Conservation (phyloP, 37 sponge, comb jelly and placozoan species). For the Eunapius fragilis region DNA sequence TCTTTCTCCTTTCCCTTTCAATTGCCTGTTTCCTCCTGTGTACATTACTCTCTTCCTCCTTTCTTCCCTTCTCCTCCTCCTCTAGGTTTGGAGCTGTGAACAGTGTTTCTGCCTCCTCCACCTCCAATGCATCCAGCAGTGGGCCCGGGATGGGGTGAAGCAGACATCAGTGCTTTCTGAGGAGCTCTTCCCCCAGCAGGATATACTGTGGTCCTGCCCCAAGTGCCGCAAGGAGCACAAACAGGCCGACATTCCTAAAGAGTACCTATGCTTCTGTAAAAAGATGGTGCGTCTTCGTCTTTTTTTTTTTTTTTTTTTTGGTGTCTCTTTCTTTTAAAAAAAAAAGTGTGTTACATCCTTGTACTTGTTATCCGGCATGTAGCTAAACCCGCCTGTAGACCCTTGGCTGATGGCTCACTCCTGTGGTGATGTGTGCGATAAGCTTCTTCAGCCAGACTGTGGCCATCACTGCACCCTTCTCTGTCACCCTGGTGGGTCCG, state of each 20-base stretch:
- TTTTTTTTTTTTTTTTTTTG: too few relatives aligned
- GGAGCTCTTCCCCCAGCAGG: constrained; percentile 69
- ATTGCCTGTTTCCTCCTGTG: not conserved
- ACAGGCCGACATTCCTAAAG: constrained; percentile 41
- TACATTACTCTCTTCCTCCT: not conserved
- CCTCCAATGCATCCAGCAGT: constrained; percentile 94
- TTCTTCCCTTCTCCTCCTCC: not conserved
- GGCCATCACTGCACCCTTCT: constrained; percentile 88
- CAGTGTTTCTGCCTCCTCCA: constrained; percentile 85
- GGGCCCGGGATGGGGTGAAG: constrained; percentile 80
- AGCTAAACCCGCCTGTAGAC: constrained; percentile 82
- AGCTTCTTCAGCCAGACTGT: constrained; percentile 73
- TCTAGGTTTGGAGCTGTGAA: constrained; percentile 83
- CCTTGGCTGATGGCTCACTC: constrained; percentile 95
- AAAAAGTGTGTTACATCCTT: too few relatives aligned
- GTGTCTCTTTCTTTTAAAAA: too few relatives aligned
- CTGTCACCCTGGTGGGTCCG: constrained; percentile 88
- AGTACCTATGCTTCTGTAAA: constrained; percentile 85
- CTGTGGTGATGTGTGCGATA: constrained; percentile 91
- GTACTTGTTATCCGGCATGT: not conserved
- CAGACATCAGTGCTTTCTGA: constrained; percentile 41
- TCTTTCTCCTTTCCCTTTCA: not conserved
- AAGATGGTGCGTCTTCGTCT: constrained; percentile 70
- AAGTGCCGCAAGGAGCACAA: constrained; percentile 83
- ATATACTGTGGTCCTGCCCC: constrained; percentile 60